phyloP scores from a whole-genome alignment of 92 coral and sea anemone species.

The Epizoanthus illoricatus region DNA sequence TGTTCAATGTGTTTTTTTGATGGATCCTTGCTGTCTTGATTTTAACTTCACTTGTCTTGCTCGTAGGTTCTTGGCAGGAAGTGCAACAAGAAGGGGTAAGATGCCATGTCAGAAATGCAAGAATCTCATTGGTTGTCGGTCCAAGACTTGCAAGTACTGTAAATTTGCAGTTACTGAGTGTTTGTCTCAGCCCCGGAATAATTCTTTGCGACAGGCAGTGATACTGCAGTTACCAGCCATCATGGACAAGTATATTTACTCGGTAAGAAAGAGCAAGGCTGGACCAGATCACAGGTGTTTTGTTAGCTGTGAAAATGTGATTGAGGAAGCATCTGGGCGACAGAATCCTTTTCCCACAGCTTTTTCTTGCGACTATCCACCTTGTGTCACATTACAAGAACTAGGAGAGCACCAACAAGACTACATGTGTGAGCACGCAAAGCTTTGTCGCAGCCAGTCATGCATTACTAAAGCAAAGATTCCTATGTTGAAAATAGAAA shows the following conservation, averaged over 20 bases:
- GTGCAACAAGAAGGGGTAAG: conserved; percentile 95
- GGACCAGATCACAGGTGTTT: conserved; percentile 96
- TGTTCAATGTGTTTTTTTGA: no score
- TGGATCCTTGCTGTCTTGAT: not conserved
- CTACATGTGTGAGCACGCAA: conserved; percentile 88
- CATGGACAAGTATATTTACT: conserved; percentile 59
- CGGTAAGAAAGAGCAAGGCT: conserved; percentile 75
- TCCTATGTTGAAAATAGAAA: conserved; percentile 53
- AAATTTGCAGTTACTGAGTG: conserved; percentile 54
- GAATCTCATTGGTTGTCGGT: conserved; percentile 90
- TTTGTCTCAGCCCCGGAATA: conserved; percentile 45
- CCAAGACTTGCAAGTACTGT: conserved; percentile 92
- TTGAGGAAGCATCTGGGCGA: conserved; percentile 23
- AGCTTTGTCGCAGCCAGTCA: conserved; percentile 51
- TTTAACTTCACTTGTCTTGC: not conserved
- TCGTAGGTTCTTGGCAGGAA: conserved; percentile 82
- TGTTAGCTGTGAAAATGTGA: conserved; percentile 53
- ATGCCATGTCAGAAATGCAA: conserved; percentile 91
- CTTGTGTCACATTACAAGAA: conserved; percentile 75
- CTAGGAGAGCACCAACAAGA: conserved; percentile 48
- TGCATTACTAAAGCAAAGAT: conserved; percentile 56
- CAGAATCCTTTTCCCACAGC: conserved; percentile 4
- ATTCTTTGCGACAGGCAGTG: conserved; percentile 68
- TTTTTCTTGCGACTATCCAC: conserved; percentile 79
- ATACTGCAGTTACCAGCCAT: conserved; percentile 67